These are phyloP conservation scores for Paramormyrops hopkinsi DNA, from an alignment of 2,797 vertebrate genomes.

Conservation along the genomic window DNA sequence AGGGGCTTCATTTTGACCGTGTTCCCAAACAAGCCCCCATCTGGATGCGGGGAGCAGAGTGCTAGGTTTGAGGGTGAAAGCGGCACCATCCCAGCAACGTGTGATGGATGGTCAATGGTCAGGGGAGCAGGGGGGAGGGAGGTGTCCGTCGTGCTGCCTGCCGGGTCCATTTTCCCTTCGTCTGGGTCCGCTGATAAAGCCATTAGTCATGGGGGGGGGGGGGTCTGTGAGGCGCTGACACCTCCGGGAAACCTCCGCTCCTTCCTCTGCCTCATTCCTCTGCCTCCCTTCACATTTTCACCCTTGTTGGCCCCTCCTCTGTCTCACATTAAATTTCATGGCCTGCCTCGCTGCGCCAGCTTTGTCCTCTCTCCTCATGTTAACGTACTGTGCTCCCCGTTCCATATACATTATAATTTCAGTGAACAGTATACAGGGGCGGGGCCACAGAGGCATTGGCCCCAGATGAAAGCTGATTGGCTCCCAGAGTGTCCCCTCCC, in stretches of 20 bases:
- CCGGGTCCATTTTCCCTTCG: slow-evolving; percentile 47
- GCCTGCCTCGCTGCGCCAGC: not conserved
- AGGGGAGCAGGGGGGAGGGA: not conserved
- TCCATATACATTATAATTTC: not conserved
- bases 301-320: not conserved
- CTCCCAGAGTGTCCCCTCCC: not conserved
- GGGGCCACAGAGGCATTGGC: not conserved
- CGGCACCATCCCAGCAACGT: slow-evolving; percentile 31
- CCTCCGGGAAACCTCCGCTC: not conserved
- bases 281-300: not conserved
- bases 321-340: not conserved
- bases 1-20: not conserved
- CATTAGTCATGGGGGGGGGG: slow-evolving; percentile 47
- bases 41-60: slow-evolving; percentile 58
- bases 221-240: slow-evolving; percentile 28
- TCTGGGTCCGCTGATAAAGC: slow-evolving; percentile 47
- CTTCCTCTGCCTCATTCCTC: not conserved
- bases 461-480: not conserved
- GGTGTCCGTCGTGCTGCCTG: not conserved
- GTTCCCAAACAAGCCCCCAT: slow-evolving; percentile 46
- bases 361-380: not conserved
- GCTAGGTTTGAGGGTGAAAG: slow-evolving; percentile 45
- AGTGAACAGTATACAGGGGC: not conserved
- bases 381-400: not conserved
- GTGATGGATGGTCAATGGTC: slow-evolving; percentile 30